These are phyloP conservation scores for Setipinna tenuifilis DNA, from an alignment of 2,797 vertebrate species.

Conservation along the genomic window DNA sequence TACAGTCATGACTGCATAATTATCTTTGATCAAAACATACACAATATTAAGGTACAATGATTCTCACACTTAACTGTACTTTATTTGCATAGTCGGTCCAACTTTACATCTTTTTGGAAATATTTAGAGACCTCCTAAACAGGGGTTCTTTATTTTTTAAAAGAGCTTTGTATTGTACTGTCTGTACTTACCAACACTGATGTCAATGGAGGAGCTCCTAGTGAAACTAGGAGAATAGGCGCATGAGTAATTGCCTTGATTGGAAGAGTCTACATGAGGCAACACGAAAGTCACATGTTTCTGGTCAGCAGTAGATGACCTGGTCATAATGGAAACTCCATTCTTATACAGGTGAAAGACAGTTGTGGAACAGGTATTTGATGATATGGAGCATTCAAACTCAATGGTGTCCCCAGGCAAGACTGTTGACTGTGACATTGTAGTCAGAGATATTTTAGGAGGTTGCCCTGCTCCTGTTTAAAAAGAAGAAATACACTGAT, in stretches of 20 bases:
- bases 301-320: neutral
- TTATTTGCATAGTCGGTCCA: neutral
- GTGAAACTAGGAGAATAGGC: no score
- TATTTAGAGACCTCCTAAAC: no score
- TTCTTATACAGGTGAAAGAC: neutral
- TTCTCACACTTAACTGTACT: no score
- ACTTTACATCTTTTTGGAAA: no score
- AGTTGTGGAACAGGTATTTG: neutral
- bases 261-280: neutral
- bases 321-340: neutral
- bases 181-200: no score
- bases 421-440: neutral
- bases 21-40: neutral
- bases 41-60: no score
- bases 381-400: neutral
- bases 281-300: neutral
- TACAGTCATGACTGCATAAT: no score
- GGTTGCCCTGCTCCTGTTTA: no score
- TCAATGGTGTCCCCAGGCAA: neutral
- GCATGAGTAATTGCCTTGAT: neutral
- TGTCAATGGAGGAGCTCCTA: no score
- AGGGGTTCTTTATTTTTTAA: no score
- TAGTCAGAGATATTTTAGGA: neutral
- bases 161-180: no score
- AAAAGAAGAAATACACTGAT: no score